phyloP scores from a whole-genome alignment of 1,140 invertebrate genomes.

The Mizuhopecten yessoensis region DNA sequence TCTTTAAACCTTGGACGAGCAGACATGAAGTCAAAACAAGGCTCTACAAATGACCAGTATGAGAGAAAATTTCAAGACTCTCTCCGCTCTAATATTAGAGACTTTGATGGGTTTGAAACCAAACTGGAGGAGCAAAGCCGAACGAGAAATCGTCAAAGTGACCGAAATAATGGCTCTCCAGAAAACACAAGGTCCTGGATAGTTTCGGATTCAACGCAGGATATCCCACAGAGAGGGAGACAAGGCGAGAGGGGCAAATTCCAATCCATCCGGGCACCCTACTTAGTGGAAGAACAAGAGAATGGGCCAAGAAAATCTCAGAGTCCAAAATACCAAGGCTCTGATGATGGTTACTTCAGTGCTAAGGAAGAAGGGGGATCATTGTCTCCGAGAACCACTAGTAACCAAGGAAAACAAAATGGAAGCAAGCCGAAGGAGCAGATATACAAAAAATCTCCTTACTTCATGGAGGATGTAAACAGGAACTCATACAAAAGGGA shows the following conservation, averaged over 20 bases:
- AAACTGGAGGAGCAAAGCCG: constrained; percentile 53
- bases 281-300: not conserved
- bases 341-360: constrained; percentile 8
- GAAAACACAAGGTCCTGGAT: not conserved
- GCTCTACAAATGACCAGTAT: too few species aligned
- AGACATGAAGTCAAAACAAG: too few species aligned
- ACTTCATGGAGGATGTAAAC: constrained; percentile 15
- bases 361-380: not conserved
- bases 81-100: constrained; percentile 1
- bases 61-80: not conserved
- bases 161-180: constrained; percentile 4
- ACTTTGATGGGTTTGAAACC: constrained; percentile 47
- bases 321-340: not conserved
- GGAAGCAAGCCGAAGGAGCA: not conserved
- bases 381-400: not conserved
- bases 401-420: not conserved
- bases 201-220: not conserved
- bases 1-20: not conserved
- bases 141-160: constrained; percentile 5
- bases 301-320: not conserved
- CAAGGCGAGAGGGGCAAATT: not conserved
- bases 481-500: not conserved
- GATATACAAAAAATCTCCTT: not conserved
- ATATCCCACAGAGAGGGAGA: not conserved
- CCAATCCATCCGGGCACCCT: not conserved